Evolutionary conservation across 1,140 invertebrate genomes (phyloP), one percentile per base, ranked within the genome.

Genomic region (Archivesica marissinica): DNA sequence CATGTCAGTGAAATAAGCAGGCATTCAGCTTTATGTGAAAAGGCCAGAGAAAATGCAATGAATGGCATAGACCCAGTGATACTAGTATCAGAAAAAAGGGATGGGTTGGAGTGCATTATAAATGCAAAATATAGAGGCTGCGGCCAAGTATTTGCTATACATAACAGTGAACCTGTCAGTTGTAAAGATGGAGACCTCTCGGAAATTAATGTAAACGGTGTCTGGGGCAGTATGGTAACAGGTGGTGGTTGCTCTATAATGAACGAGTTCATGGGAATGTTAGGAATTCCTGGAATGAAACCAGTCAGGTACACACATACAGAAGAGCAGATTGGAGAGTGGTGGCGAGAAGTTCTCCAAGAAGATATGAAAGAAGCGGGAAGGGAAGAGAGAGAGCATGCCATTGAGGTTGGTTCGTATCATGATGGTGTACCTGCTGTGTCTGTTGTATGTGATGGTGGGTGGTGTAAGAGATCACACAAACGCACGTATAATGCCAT

Each of bases 401-500:
- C 80, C 3, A 77, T 74, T 7, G 66, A 80, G 17, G 44, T 47
- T 59, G 52, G 47, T 23, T 47, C 84, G 17, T 85, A 38, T 54
- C 41, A 44, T 41, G 3, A 79, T 7, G 72, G 82, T 66, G 35
- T 82, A 23, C 85, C 78, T 72, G 35, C 72, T 20, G 78, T 84
- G 41, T 47, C 70, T 72, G 80, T 87, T 11, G 39, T 87, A 25
- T 59, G 59, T 80, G 83, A 85, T 86, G 82, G 72, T 7, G 82
- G 81, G 17, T 87, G 82, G 82, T 41, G n/a, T 17, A 88, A 81
- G 28, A 9, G 81, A 41, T 41, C 70, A 4, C 76, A 86, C 54
- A 81, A 77, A n/a, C 79, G 78, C 33, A 84, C 68, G 41, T 87
- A 87, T 52, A 87, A 87, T 76, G 76, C 83, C 44, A 28, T 76